phyloP scores from a whole-genome alignment of 2,113 vertebrate species.

The Atlantisia rogersi region DNA sequence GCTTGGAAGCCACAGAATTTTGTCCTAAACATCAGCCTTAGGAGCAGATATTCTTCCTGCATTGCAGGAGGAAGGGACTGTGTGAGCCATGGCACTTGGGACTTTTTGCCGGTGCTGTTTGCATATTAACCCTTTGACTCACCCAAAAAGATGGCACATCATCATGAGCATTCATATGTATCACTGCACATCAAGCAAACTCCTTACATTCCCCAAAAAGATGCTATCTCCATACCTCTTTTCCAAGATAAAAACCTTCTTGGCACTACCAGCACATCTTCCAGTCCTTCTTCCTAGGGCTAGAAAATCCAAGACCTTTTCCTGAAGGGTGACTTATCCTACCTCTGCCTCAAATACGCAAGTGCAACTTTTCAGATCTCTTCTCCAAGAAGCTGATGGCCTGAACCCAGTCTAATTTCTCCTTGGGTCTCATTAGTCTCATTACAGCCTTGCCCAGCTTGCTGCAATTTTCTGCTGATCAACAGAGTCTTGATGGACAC shows the following conservation, averaged over 20 bases:
- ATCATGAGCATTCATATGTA: neutral
- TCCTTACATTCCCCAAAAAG: neutral
- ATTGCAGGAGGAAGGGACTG: neutral
- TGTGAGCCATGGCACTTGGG: neutral
- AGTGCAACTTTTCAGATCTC: neutral
- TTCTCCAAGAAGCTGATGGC: neutral
- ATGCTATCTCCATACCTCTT: conserved; percentile 7
- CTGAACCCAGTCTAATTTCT: neutral
- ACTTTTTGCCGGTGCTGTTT: neutral
- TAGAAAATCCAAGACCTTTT: neutral
- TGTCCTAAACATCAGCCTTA: neutral
- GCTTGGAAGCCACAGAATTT: neutral
- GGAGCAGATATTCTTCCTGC: neutral
- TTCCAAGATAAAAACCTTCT: neutral
- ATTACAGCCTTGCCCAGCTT: conserved; percentile 34
- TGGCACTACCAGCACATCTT: neutral
- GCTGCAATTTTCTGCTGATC: conserved; percentile 61
- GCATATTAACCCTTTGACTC: conserved; percentile 33
- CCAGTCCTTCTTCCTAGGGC: neutral
- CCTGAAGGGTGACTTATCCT: neutral
- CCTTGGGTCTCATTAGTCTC: conserved; percentile 28
- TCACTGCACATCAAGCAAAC: neutral
- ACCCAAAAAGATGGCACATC: neutral
- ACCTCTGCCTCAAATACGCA: neutral
- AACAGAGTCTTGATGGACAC: neutral